Conservation (phyloP, 2,888 invertebrate genomes). For the Protonemura montana region DNA sequence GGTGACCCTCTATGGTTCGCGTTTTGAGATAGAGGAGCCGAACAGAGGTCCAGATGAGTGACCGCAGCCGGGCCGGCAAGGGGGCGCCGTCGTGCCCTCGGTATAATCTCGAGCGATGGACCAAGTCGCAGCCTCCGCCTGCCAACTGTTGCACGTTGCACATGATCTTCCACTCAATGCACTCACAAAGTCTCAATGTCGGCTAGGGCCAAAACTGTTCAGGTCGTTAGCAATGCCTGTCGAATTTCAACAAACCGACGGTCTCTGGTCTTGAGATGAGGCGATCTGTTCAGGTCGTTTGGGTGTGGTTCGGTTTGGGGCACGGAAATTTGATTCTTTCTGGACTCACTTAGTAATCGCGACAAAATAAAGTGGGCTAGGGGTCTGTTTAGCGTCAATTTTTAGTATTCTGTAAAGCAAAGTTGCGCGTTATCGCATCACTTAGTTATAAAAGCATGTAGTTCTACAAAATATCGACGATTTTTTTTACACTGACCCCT, state of each 20-base stretch:
- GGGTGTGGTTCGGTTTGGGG: neutral
- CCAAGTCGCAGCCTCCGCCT: conserved; percentile 27
- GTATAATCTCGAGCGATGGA: neutral
- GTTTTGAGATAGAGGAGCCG: neutral
- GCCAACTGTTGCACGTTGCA: conserved; percentile 42
- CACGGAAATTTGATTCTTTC: neutral
- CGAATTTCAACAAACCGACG: neutral
- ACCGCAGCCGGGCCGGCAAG: neutral
- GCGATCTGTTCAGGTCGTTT: neutral
- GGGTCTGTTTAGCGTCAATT: neutral
- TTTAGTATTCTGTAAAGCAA: neutral
- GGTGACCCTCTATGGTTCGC: neutral
- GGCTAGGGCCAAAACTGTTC: neutral
- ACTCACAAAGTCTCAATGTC: neutral
- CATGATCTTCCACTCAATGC: neutral
- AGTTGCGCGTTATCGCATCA: neutral
- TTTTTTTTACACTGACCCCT: neutral
- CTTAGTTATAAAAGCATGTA: neutral
- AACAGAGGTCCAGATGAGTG: neutral
- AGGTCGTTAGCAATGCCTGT: conserved; percentile 18
- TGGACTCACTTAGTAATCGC: neutral
- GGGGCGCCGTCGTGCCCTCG: neutral
- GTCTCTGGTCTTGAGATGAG: neutral
- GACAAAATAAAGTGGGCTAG: neutral
- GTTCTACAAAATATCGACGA: neutral